Base-by-base conservation (phyloP, 2,113 vertebrate species). In the Ondatra zibethicus region DNA sequence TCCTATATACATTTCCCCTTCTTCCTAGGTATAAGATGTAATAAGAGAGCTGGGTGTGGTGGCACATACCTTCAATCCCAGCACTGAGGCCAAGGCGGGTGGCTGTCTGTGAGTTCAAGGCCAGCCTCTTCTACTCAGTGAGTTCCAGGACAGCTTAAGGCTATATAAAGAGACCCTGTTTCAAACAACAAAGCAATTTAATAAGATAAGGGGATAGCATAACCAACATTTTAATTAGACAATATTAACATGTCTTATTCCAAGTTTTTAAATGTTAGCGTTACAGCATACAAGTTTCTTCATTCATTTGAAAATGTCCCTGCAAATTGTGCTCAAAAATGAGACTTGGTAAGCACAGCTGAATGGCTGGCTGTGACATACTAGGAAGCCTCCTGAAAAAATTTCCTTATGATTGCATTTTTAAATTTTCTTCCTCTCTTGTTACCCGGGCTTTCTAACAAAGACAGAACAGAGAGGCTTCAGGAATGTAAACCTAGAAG, bases 251-350 rank as follows among this genome's bases (percentile, higher is more conserved):
- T n/a, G 50, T 8, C 31, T 19, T 47, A 47, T 33, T 63, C 31
- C 17, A 80, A 76, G 87, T 92, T 89, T 89, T 82, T 50, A 91
- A 96, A 89, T 86, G 21, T 95, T 92, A 84, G 73, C 70, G 31
- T 94, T 92, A 92, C 19, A 94, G 52, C 5, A 39, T 47, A 55
- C 13, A 36, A 85, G 55, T 91, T 91, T 95, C 66, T n/a, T 82
- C 63, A 50, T 70, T 81, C 31, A 76, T 65, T 66, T 9, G 55
- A 70, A 92, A 94, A 77, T 89, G 55, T 81, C 80, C 68, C 58
- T 88, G 52, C 36, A 92, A 88, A 31, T 25, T 87, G 27, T 88
- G 63, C 85, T 3, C 9, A 80, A 58, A 96, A 93, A 76, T 72
- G 90, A 70, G 63, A 94, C 89, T 73, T 25, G 77, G 65, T 31